phyloP scores from a whole-genome alignment of 2,888 invertebrate species.

The Parnassius smintheus region DNA sequence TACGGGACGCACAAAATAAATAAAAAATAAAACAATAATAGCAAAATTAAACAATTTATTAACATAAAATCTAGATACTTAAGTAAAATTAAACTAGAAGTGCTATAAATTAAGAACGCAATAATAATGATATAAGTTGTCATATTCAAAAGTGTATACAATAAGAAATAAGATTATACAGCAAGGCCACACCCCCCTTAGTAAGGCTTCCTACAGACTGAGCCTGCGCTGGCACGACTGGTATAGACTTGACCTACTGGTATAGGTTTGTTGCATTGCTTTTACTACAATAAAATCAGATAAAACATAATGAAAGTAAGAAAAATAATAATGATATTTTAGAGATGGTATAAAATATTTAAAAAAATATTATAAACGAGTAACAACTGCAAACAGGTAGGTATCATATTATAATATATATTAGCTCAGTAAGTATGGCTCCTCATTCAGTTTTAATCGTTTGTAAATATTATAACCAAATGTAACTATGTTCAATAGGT shows the following conservation, averaged over 20 bases:
- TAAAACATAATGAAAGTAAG: too few species aligned
- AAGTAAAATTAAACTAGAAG: constrained; percentile 6
- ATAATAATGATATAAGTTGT: constrained; percentile 13
- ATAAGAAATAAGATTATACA: constrained; percentile 59
- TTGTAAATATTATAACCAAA: too few species aligned
- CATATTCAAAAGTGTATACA: constrained; percentile 4
- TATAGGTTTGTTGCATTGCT: constrained; percentile 29
- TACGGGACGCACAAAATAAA: not conserved
- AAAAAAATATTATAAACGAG: too few species aligned
- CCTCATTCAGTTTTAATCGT: too few species aligned
- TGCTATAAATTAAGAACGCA: constrained; percentile 4
- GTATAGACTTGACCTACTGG: constrained; percentile 58
- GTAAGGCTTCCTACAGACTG: constrained; percentile 56
- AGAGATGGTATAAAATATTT: too few species aligned
- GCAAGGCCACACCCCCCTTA: constrained; percentile 47
- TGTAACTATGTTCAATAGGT: too few species aligned
- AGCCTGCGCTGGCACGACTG: constrained; percentile 33
- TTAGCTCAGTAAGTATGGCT: too few species aligned
- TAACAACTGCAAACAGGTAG: too few species aligned
- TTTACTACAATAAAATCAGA: not conserved
- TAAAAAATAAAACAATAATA: constrained; percentile 24
- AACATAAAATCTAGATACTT: not conserved
- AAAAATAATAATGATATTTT: too few species aligned
- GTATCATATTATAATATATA: too few species aligned
- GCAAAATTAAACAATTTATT: constrained; percentile 18